phyloP scores from a whole-genome alignment of 2,113 vertebrate species.

The Perca flavescens region DNA sequence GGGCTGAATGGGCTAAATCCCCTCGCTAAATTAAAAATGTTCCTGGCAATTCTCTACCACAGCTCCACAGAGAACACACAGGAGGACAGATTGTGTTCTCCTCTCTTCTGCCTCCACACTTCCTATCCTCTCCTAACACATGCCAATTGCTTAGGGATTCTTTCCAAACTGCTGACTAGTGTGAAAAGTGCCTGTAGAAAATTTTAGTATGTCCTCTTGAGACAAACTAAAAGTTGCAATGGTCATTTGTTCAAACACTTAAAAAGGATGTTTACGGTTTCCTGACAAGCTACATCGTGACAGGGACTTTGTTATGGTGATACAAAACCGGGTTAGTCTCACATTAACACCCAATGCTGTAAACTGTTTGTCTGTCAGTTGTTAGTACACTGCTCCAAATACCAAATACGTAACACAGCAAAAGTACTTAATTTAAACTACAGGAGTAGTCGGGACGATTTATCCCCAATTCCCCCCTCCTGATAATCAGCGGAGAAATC shows the following conservation, averaged over 20 bases:
- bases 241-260: constrained; percentile 28
- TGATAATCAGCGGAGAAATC: not conserved
- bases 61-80: constrained; percentile 50
- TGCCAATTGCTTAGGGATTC: constrained; percentile 53
- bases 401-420: not conserved
- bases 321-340: not conserved
- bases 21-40: constrained; percentile 49
- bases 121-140: constrained; percentile 49
- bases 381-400: not conserved
- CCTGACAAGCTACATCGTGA: not conserved
- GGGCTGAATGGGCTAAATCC: constrained; percentile 50
- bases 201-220: constrained; percentile 27
- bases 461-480: not conserved
- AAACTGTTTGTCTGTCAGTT: not conserved
- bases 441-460: too few species aligned
- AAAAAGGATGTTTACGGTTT: not conserved
- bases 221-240: constrained; percentile 9
- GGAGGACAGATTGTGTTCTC: constrained; percentile 63
- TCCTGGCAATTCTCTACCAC: constrained; percentile 46
- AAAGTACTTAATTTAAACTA: not conserved
- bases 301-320: not conserved
- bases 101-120: constrained; percentile 59
- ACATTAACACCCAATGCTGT: not conserved
- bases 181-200: constrained; percentile 18
- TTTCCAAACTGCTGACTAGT: constrained; percentile 34